These are phyloP conservation scores for Anthophora plumipes DNA, from an alignment of 2,888 invertebrate species.

Conservation along the genomic window DNA sequence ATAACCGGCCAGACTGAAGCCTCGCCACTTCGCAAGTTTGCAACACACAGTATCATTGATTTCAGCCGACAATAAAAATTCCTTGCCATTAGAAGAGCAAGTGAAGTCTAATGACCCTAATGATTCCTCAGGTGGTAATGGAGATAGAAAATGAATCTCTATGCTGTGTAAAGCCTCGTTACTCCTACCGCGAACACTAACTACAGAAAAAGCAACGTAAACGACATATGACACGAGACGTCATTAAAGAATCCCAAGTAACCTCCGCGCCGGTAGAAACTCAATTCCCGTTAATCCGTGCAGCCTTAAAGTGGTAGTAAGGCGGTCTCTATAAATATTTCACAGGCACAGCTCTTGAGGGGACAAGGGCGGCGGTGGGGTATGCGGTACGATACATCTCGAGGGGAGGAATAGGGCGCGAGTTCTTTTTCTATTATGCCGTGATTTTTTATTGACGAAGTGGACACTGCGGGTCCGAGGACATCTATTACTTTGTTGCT, in stretches of 20 bases:
- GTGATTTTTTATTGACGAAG: slow-evolving; percentile 85
- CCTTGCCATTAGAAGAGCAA: no score
- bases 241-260: background rate
- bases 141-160: no score
- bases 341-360: slow-evolving; percentile 67
- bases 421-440: slow-evolving; percentile 81
- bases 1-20: no score
- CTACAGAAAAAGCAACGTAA: background rate
- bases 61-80: no score
- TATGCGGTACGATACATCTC: slow-evolving; percentile 52
- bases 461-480: slow-evolving; percentile 79
- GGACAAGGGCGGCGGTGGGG: slow-evolving; percentile 2
- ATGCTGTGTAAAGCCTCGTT: no score
- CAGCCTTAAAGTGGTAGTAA: slow-evolving; percentile 37
- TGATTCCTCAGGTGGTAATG: no score
- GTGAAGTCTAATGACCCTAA: no score
- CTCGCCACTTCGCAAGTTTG: no score
- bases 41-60: no score
- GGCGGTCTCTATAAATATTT: slow-evolving; percentile 80
- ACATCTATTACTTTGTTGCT: slow-evolving; percentile 84
- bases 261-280: background rate
- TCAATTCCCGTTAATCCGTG: slow-evolving; percentile 56
- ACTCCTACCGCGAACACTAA: no score
- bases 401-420: slow-evolving; percentile 60
- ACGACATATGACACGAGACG: background rate